Evolutionary conservation across 1,140 invertebrate genomes (phyloP).

Genomic region (Palaemon carinicauda): DNA sequence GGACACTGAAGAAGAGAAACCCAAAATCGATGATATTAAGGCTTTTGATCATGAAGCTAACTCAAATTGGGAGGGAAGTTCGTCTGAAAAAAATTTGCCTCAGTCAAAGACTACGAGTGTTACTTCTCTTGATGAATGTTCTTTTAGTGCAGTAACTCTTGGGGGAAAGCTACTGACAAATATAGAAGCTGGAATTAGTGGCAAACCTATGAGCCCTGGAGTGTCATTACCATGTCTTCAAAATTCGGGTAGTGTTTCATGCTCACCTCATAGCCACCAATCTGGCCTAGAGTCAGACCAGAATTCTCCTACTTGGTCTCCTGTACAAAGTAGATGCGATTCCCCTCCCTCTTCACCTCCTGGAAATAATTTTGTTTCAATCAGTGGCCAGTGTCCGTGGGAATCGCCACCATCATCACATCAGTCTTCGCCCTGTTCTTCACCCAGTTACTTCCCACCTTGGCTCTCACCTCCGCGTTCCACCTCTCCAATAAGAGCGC

Average conservation of each 20-base stretch:
- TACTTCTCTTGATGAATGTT: too few relatives aligned
- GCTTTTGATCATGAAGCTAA: not conserved
- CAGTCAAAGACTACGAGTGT: too few relatives aligned
- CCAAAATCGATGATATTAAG: not conserved
- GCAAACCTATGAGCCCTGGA: not conserved
- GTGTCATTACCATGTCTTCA: not conserved
- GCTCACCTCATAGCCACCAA: slow-evolving; percentile 22
- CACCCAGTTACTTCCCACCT: not conserved
- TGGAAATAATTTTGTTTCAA: too few relatives aligned
- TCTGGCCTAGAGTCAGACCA: slow-evolving; percentile 10
- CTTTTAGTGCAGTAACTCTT: too few relatives aligned
- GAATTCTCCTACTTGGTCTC: slow-evolving; percentile 26
- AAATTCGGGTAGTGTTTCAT: slow-evolving; percentile 34
- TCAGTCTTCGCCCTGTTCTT: not conserved
- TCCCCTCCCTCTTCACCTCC: not conserved
- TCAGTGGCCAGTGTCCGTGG: too few relatives aligned
- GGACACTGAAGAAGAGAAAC: not conserved
- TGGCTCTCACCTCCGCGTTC: slow-evolving; percentile 17
- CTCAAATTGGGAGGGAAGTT: not conserved
- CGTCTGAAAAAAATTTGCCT: not conserved
- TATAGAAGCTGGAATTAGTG: not conserved
- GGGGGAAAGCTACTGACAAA: too few relatives aligned
- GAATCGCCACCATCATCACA: too few relatives aligned
- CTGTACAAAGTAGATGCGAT: not conserved
- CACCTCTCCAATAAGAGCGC: slow-evolving; percentile 22